Evolutionary conservation across 2,113 vertebrate species (phyloP), one percentile per base, ranked within the genome.

Genomic region (Tamias sibiricus): DNA sequence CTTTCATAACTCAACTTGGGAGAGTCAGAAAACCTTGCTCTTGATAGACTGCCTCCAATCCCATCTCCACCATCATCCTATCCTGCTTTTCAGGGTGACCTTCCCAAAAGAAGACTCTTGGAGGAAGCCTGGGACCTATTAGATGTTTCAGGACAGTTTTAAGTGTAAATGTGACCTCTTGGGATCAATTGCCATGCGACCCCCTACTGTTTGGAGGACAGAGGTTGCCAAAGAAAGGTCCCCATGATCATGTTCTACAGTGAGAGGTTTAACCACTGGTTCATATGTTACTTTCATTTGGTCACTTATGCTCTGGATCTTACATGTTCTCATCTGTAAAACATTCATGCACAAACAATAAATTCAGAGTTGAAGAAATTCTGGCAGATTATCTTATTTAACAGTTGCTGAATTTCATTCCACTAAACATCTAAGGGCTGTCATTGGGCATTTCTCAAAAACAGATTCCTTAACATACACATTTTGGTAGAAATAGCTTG

Each of bases 361-460:
- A 83, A 66, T 69, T 19, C 26, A 52, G 59, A 83, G 1, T 28
- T 49, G 19, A 42, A 89, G 49, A 74, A 49, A 71, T 16, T 85
- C 37, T 91, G 87, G 66, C 57, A 92, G 59, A 54, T 32, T 26
- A 40, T 72, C 44, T 86, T 12, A 14, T 66, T n/a, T 10, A 66
- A 24, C 30, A 42, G 66, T 76, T 89, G 8, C 24, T 30, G 76
- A 68, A 90, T 37, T 77, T 35, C 16, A 3, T 1, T 74, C 64
- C 54, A 68, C n/a, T 17, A 87, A 83, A 76, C 40, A 84, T 26
- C 24, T 24, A 30, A 79, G 87, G 32, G 1, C 9, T 42, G 11
- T 80, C 37, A 71, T 2, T n/a, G n/a, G 35, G 30, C 22, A 47
- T 81, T 88, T 90, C 79, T 84, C 37, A 62, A 62, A 87, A 96